Base-by-base conservation (phyloP, 1,140 invertebrate genomes). In the Drosophila hydei region DNA sequence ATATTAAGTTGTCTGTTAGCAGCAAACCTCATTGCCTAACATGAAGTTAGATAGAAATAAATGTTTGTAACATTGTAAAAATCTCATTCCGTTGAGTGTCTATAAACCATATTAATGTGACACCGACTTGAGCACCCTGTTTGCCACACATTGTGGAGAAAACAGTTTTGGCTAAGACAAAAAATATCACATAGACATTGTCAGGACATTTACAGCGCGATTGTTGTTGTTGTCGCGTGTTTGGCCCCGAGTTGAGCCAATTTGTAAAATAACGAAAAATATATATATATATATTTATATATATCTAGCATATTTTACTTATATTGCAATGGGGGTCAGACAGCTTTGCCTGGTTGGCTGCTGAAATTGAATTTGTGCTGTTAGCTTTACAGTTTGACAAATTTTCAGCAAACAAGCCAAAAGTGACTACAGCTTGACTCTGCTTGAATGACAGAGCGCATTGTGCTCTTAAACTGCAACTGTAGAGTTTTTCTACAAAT, bases 301-400 rank as follows among this genome's bases (percentile, higher is more conserved):
- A 73, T 79, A 80, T 80, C 67, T 47, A 25, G 19, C 11, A 50
- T 50, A 50, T 50, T 50, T 68, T 77, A 74, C 65, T 74, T 77
- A 75, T 81, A 62, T 72, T 60, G 43, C 50, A 67, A 65, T 72
- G 55, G 65, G 74, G 62, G 65, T 69, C 75, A 62, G 75, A 61
- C 71, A 77, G 67, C 68, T 68, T 81, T 64, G 75, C 67, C 56
- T 2, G 51, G 58, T 59, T 79, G 67, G 65, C 68, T 65, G 76
- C 60, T 69, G 67, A 85, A 87, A 87, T 88, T 81, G 83, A 88
- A 88, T 88, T 87, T 87, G 9, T 68, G 60, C 63, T 72, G 63
- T 81, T 73, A 72, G 67, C 74, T 78, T 77, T 75, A 60, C 73
- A 78, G 70, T 88, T 87, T 87, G 81, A 87, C 81, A 87, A 87